Evolutionary conservation across 2,888 invertebrate genomes (phyloP), one percentile per base, ranked within the genome.

Genomic region (Megalurothrips usitatus): DNA sequence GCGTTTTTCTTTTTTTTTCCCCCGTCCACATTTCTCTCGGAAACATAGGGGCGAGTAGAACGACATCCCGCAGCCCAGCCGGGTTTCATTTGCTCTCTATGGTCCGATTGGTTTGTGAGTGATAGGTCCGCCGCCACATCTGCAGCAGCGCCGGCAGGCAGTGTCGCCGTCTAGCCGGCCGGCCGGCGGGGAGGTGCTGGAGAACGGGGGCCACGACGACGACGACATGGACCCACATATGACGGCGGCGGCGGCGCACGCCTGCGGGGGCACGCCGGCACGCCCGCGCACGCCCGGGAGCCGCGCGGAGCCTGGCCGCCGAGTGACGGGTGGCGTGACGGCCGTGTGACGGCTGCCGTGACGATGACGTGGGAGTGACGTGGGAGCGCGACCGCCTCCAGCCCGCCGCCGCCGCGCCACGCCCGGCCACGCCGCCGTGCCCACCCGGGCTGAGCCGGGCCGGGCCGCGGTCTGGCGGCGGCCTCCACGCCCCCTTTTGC

Each of bases 331-430:
- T 75, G 68, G 68, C 68, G 68, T 75, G 68, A 75, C 68, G 68
- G 58, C 58, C 58, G 34, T 19, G 52, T 52, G 52, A 19, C 52
- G 58, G 34, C 34, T 75, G 68, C 23, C 68, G 68, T 75, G 68
- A 75, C 68, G 68, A 26, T 75, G 68, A 75, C 12, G 68, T 26
- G 68, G 68, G 68, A 75, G 68, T 75, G 68, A 75, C 68, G 68
- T 75, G 58, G 58, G 58, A 58, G 58, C 34, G 34, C 34, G 34
- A 43, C 34, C 34, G 34, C 34, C 34, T 43, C 34, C 34, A 58
- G 58, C 17, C 68, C 68, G 68, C 68, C 68, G 12, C 68, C 68
- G 68, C 11, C n/a, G 68, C 68, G 23, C 9, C 68, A 68, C 68
- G 68, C 68, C 68, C 52, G 52, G 14, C 58, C 14, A 0, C 6